Evolutionary conservation across 1,140 invertebrate genomes (phyloP).

Genomic region (Lepidurus arcticus): DNA sequence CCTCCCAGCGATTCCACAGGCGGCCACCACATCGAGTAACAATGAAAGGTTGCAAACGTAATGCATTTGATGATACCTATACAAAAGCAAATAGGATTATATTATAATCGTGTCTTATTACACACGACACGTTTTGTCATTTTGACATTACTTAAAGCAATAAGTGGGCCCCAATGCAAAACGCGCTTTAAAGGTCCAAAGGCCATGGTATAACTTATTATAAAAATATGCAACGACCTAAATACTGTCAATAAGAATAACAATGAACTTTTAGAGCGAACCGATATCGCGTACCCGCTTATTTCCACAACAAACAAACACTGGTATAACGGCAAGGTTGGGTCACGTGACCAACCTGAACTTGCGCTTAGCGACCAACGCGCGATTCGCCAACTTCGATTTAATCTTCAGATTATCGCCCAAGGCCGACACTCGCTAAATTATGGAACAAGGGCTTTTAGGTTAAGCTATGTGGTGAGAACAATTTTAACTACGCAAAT

Average conservation of each 20-base stretch:
- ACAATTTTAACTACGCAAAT: too few relatives aligned
- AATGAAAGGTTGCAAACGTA: conserved; percentile 70
- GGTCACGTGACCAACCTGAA: background rate
- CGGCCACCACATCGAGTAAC: conserved; percentile 76
- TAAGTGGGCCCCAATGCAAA: conserved; percentile 1
- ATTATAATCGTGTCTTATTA: background rate
- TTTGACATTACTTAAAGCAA: background rate
- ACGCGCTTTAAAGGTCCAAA: background rate
- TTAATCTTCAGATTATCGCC: background rate
- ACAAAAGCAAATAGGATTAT: conserved; percentile 42
- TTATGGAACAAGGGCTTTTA: background rate
- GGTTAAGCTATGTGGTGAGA: too few relatives aligned
- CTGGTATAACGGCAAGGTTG: background rate
- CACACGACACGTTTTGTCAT: background rate
- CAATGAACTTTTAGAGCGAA: background rate
- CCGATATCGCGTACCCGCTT: background rate
- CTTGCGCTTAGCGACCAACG: too few relatives aligned
- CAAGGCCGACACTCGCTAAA: background rate
- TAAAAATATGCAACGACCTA: background rate
- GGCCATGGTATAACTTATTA: background rate
- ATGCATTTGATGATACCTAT: conserved; percentile 78
- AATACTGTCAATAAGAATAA: background rate
- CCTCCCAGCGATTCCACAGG: conserved; percentile 54
- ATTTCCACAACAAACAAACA: conserved; percentile 16
- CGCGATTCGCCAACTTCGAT: background rate